Evolutionary conservation across 2,888 invertebrate species (phyloP), one percentile per base, ranked within the genome.

Genomic region (Hyalella azteca): DNA sequence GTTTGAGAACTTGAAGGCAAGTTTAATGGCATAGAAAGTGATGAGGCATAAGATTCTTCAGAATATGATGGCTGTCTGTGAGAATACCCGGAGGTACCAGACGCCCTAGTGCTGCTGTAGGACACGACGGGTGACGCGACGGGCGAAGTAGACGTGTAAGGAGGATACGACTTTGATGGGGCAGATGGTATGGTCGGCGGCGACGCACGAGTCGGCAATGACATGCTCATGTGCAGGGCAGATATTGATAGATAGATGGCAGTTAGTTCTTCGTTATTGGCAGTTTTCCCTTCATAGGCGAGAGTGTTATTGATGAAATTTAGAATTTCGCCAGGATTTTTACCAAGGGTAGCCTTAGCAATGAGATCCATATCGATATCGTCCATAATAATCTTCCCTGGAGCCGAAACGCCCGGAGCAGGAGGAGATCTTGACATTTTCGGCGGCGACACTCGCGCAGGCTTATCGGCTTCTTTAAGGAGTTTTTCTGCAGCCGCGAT

Each of bases 241-340:
- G 75, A 75, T 41, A 75, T 39, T 26, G 75, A 45, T 3, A 75
- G 11, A n/a, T 75, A 75, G 22, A 75, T 75, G 26, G 40, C 45
- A 15, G 75, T 45, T 29, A 75, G 29, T 75, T 75, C 75, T 15
- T 75, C 75, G n/a, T 75, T 75, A 29, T 45, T 75, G 29, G 40
- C 75, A 40, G 45, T 45, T 75, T 41, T 75, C 9, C 75, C 75
- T 3, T 75, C 75, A 45, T 45, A 75, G n/a, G 75, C 75, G 11
- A 75, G 45, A 13, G 41, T 75, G n/a, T 39, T 75, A 13, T 75
- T 75, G 75, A 75, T 75, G 26, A 75, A 75, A 75, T 75, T 45
- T 39, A 75, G 22, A 26, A 75, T 45, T 29, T 75, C 75, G 19
- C 75, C 45, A 29, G 75, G 75, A 22, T 75, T 75, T n/a, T 75